A percentile compares a stretch with the other conserved stretches of the same genome.
Conservation (phyloP, 23 tunicate species). For the Phallusia fumigata region DNA sequence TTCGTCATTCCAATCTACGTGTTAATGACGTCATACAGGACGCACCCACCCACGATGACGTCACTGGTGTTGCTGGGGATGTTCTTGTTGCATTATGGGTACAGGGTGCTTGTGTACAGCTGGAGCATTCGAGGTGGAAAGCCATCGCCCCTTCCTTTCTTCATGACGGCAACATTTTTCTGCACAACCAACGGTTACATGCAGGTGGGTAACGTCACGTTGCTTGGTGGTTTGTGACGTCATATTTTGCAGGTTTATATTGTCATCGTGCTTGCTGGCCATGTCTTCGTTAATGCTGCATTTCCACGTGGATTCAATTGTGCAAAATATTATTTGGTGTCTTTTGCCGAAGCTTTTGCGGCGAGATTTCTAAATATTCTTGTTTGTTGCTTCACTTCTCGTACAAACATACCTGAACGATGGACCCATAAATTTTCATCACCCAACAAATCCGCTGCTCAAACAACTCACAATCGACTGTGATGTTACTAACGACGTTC, state of each 20-base stretch:
- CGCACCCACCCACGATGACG: slow-evolving; percentile 13
- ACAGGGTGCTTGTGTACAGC: slow-evolving; percentile 64
- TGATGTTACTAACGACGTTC: too few relatives aligned
- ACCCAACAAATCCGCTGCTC: too few relatives aligned
- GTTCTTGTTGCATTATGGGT: slow-evolving; percentile 57
- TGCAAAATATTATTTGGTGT: too few relatives aligned
- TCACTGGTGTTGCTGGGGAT: slow-evolving; percentile 25
- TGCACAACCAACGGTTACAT: slow-evolving; percentile 75
- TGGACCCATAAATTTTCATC: too few relatives aligned
- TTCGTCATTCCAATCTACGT: slow-evolving; percentile 41
- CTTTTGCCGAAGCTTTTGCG: too few relatives aligned
- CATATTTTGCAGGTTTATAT: neutral
- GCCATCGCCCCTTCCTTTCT: slow-evolving; percentile 56
- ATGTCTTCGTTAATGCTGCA: too few relatives aligned
- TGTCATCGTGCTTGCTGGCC: too few relatives aligned
- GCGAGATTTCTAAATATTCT: too few relatives aligned
- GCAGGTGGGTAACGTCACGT: slow-evolving; percentile 44
- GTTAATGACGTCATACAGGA: slow-evolving; percentile 5
- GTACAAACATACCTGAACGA: too few relatives aligned
- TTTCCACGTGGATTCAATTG: too few relatives aligned
- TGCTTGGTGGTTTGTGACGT: neutral
- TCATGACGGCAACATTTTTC: slow-evolving; percentile 37
- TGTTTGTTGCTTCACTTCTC: too few relatives aligned
- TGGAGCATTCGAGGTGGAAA: slow-evolving; percentile 69
- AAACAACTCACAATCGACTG: too few relatives aligned